Percentiles rank a stretch among this genome's conserved stretches.
Conservation (phyloP, 2,888 invertebrate species). For the Drymonia ruficornis region DNA sequence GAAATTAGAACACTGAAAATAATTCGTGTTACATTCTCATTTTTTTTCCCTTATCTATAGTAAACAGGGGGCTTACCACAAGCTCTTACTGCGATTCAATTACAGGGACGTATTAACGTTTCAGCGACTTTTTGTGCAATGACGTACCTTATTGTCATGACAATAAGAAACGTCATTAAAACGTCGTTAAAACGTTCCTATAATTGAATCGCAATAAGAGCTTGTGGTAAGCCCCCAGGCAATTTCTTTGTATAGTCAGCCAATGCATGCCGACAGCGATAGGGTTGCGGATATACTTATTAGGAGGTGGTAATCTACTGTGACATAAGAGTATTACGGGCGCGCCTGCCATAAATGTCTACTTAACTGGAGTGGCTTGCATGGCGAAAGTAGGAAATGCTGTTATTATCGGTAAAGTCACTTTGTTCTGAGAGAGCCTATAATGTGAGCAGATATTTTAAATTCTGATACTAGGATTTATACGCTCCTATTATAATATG, state of each 20-base stretch:
- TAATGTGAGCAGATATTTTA: slow-evolving; percentile 3
- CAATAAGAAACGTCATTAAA: no score
- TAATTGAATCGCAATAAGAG: no score
- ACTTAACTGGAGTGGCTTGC: slow-evolving; percentile 2
- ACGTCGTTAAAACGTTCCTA: no score
- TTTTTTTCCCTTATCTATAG: no score
- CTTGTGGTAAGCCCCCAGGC: background rate
- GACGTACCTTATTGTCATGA: no score
- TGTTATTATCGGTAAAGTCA: slow-evolving; percentile 4
- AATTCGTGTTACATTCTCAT: no score
- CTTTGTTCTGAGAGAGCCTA: background rate
- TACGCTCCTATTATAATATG: no score
- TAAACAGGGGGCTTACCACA: no score
- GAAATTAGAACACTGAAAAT: no score
- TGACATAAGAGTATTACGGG: slow-evolving; percentile 5
- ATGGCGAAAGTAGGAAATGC: slow-evolving; percentile 6
- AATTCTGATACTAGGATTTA: background rate
- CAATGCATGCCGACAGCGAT: background rate
- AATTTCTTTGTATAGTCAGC: background rate
- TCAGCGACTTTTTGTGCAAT: no score
- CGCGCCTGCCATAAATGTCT: slow-evolving; percentile 7
- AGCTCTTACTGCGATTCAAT: no score
- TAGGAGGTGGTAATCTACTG: background rate
- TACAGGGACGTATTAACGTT: no score
- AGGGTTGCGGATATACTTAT: slow-evolving; percentile 1